Evolutionary conservation across 2,113 vertebrate species (phyloP), one percentile per base, ranked within the genome.

Genomic region (Cebus imitator): DNA sequence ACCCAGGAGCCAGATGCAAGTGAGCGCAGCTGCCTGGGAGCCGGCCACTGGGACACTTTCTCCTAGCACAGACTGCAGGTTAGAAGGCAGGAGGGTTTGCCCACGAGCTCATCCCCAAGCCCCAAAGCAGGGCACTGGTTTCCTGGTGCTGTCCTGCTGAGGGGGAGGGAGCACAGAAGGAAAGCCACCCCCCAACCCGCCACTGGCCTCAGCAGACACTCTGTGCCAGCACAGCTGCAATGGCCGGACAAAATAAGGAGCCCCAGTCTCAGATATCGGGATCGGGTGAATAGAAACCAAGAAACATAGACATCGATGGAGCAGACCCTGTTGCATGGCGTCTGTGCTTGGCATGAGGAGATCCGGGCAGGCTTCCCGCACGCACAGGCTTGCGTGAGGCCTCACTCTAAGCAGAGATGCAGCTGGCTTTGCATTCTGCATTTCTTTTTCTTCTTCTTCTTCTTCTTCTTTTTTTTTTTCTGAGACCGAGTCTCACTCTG

Each of bases 241-340:
- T 21, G 37, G 14, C 4, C 9, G 57, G 70, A 30, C 13, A 1
- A 0, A 52, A 12, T 1, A 2, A 61, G 1, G 8, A 52, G 37
- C 18, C 30, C 61, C 52, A 20, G 66, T 21, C 48, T 37, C 48
- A 58, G 72, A 52, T 20, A 0, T 16, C 58, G 12, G 84, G 81
- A 72, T 25, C 3, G 17, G 81, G 58, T 50, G 84, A 13, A 25
- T 1, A 8, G 82, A 61, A 75, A 23, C 40, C 37, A 10, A 16
- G 48, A 6, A 21, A n/a, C 13, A 3, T 0, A 4, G 50, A 84
- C 37, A 21, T 12, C 21, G 18, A 6, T 2, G 20, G 55, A 17
- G 45, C 45, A 4, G 18, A n/a, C 48, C 48, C 40, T 12, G 0
- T 12, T 10, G 48, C n/a, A 6, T 16, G 23, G 25, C 0, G 2